A percentile compares a stretch with the other conserved stretches of the same genome.
Conservation (phyloP, 2,888 invertebrate species). For the Cephalotes varians region DNA sequence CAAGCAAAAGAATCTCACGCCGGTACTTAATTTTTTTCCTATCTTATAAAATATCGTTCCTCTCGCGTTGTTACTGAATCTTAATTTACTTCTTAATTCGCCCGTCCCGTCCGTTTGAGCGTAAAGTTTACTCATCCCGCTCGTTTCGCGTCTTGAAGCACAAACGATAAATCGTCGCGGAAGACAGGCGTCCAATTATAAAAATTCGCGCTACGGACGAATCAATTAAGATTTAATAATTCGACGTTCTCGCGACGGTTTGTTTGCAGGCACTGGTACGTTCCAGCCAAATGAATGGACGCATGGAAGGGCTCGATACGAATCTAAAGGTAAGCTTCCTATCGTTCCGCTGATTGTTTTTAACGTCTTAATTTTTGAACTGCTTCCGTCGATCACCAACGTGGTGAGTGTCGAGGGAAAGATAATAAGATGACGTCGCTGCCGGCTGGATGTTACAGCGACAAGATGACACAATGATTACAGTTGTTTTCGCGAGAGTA, state of each 20-base stretch:
- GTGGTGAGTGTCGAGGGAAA: not conserved
- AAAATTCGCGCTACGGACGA: slow-evolving; percentile 65
- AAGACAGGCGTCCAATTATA: slow-evolving; percentile 77
- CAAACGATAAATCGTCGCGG: slow-evolving; percentile 72
- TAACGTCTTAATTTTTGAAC: not conserved
- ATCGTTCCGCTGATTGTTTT: not conserved
- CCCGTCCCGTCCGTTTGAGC: slow-evolving; percentile 35
- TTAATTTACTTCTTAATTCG: slow-evolving; percentile 50
- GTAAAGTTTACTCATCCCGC: slow-evolving; percentile 38
- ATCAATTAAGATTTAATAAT: slow-evolving; percentile 57
- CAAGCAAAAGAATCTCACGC: not conserved
- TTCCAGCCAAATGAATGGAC: slow-evolving; percentile 60
- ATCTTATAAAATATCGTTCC: not conserved
- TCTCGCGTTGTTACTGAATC: slow-evolving; percentile 18
- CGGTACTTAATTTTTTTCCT: not conserved
- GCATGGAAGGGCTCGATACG: slow-evolving; percentile 53
- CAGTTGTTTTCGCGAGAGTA: slow-evolving; percentile 38
- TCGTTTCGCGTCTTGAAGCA: slow-evolving; percentile 53
- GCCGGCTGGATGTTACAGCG: not conserved
- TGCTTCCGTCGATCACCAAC: not conserved
- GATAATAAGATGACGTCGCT: not conserved
- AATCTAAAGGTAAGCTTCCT: slow-evolving; percentile 61
- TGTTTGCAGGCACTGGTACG: slow-evolving; percentile 21
- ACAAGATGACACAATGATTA: slow-evolving; percentile 27
- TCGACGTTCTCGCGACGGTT: slow-evolving; percentile 14